phyloP scores from a whole-genome alignment of 2,888 invertebrate species.

The Acleris holmiana region DNA sequence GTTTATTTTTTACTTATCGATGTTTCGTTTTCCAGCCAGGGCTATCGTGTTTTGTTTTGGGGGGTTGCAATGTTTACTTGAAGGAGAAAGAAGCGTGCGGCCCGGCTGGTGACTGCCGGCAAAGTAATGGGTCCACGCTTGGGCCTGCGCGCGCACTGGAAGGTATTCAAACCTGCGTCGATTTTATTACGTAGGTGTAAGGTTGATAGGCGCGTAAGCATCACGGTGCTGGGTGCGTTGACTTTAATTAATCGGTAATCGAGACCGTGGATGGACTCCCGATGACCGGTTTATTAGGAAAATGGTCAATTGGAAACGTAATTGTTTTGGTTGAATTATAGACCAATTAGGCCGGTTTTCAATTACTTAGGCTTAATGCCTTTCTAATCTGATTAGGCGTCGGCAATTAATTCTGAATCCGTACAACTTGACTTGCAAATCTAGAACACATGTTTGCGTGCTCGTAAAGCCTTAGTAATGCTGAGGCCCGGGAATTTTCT shows the following conservation, averaged over 20 bases:
- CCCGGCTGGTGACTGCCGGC: slow-evolving; percentile 82
- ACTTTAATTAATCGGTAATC: slow-evolving; percentile 62
- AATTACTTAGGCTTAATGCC: slow-evolving; percentile 12
- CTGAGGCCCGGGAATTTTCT: slow-evolving; percentile 7
- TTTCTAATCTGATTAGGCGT: slow-evolving; percentile 4
- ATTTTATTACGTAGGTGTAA: slow-evolving; percentile 79
- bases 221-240: slow-evolving; percentile 47
- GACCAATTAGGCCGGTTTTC: slow-evolving; percentile 10
- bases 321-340: slow-evolving; percentile 34
- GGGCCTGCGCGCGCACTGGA: slow-evolving; percentile 72
- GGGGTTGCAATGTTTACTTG: slow-evolving; percentile 67
- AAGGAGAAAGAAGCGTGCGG: slow-evolving; percentile 68
- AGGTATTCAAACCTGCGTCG: slow-evolving; percentile 52
- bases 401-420: slow-evolving; percentile 1
- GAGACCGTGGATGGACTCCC: slow-evolving; percentile 42
- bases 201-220: slow-evolving; percentile 55
- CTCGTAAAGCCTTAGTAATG: slow-evolving; percentile 8
- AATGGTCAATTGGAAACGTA: slow-evolving; percentile 30
- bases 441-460: neutral
- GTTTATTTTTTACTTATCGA: slow-evolving; percentile 47
- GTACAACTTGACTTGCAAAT: neutral
- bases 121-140: slow-evolving; percentile 65
- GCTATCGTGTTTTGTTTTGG: slow-evolving; percentile 74
- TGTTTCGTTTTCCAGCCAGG: slow-evolving; percentile 69
- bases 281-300: slow-evolving; percentile 45